Percentiles rank a stretch among this genome's conserved stretches.
phyloP scores from a whole-genome alignment of 2,888 invertebrate species.

The Yponomeuta sedellus region DNA sequence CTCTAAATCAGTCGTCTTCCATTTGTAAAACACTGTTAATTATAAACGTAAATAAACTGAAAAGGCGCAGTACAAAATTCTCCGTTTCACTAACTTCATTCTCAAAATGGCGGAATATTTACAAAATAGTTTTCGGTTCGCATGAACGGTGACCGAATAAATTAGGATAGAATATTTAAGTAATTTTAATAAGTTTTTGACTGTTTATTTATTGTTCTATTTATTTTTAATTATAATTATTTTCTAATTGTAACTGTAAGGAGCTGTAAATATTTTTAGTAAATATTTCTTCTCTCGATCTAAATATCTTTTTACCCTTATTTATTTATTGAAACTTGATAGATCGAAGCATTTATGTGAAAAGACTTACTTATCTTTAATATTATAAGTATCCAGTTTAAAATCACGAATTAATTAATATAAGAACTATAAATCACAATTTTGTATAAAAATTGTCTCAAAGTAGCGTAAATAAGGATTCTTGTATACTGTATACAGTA shows the following conservation, averaged over 20 bases:
- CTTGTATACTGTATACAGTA: not conserved
- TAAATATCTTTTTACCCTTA: conserved; percentile 12
- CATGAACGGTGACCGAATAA: conserved; percentile 22
- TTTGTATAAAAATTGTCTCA: not conserved
- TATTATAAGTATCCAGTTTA: conserved; percentile 2
- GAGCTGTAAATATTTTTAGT: conserved; percentile 61
- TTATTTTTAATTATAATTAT: conserved; percentile 38
- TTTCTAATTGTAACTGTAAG: conserved; percentile 28
- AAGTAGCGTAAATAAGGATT: not conserved
- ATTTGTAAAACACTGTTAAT: not conserved
- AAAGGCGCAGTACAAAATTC: conserved; percentile 12
- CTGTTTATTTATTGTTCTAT: conserved; percentile 67
- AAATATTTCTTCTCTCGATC: conserved; percentile 27
- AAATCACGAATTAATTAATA: not conserved
- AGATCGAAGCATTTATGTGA: conserved; percentile 4
- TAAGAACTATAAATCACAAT: not conserved
- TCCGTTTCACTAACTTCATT: not conserved
- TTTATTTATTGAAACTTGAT: conserved; percentile 20
- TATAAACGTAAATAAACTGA: not conserved
- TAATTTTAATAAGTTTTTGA: conserved; percentile 34
- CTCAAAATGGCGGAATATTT: conserved; percentile 16
- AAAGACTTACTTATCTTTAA: conserved; percentile 10
- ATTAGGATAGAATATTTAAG: conserved; percentile 20
- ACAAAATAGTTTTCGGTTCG: conserved; percentile 2
- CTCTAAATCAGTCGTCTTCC: conserved; percentile 9